phyloP scores from a whole-genome alignment of 2,888 invertebrate genomes.

The Abrostola tripartita region DNA sequence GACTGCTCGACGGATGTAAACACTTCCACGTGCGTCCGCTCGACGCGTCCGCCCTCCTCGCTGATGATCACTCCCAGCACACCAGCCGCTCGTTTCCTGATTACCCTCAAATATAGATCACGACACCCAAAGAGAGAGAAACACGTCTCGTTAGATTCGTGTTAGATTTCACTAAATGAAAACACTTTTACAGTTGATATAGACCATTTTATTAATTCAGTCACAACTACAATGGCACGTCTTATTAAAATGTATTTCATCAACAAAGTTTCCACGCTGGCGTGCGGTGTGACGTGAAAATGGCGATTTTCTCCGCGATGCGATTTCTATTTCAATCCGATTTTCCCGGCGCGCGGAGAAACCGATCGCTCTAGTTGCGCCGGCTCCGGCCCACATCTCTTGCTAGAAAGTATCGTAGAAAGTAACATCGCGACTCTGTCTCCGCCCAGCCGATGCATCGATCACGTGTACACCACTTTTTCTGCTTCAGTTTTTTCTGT shows the following conservation, averaged over 20 bases:
- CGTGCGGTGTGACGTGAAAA: slow-evolving; percentile 82
- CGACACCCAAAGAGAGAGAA: slow-evolving; percentile 28
- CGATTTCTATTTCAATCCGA: slow-evolving; percentile 88
- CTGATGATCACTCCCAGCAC: slow-evolving; percentile 62
- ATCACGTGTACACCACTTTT: slow-evolving; percentile 80
- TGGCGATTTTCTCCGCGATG: slow-evolving; percentile 81
- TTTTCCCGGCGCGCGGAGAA: slow-evolving; percentile 87
- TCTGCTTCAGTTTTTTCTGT: slow-evolving; percentile 69
- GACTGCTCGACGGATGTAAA: slow-evolving; percentile 78
- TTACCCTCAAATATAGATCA: slow-evolving; percentile 48
- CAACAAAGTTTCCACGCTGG: slow-evolving; percentile 71
- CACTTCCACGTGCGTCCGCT: slow-evolving; percentile 82
- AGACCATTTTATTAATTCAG: not conserved
- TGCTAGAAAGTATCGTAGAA: slow-evolving; percentile 88
- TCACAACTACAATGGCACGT: not conserved
- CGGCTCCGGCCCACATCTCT: slow-evolving; percentile 86
- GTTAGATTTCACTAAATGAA: not conserved
- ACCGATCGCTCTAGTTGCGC: slow-evolving; percentile 87
- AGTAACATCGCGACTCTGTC: slow-evolving; percentile 85
- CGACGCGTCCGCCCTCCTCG: slow-evolving; percentile 57
- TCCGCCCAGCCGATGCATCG: slow-evolving; percentile 79
- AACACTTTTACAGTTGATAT: no score
- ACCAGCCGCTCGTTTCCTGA: slow-evolving; percentile 54
- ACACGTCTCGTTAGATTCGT: slow-evolving; percentile 7
- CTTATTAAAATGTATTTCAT: slow-evolving; percentile 47